phyloP scores from a whole-genome alignment of 2,797 vertebrate species.

The Peromyscus eremicus region DNA sequence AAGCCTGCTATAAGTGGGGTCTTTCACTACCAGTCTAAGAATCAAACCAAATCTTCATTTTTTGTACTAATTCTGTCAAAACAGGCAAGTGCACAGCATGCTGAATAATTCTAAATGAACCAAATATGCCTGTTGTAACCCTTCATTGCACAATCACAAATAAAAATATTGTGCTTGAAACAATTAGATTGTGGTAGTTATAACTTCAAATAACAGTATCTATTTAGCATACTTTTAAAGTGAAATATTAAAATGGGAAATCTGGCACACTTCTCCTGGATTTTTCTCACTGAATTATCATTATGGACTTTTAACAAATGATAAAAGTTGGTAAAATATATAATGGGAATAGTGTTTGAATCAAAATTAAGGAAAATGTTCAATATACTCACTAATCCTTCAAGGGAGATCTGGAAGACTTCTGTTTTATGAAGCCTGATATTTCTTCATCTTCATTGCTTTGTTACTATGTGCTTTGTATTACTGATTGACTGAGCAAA shows the following conservation, averaged over 20 bases:
- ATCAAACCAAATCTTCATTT: constrained; percentile 14
- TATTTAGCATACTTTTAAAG: constrained; percentile 62
- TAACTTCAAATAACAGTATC: constrained; percentile 69
- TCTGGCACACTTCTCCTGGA: constrained; percentile 60
- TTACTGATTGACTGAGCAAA: constrained; percentile 24
- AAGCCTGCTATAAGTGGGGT: too few species aligned
- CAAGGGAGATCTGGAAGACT: constrained; percentile 15
- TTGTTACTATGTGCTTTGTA: not conserved
- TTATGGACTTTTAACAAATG: constrained; percentile 78
- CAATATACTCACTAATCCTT: constrained; percentile 44
- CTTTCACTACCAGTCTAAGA: not conserved
- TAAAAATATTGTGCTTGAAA: constrained; percentile 46
- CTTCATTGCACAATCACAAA: constrained; percentile 39
- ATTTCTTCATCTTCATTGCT: constrained; percentile 1
- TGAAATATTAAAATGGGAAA: constrained; percentile 69
- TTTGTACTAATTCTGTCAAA: not conserved
- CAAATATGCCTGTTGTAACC: constrained; percentile 4
- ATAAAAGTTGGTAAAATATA: constrained; percentile 79
- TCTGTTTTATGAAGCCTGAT: not conserved
- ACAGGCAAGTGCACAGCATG: constrained; percentile 18
- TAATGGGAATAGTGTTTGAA: constrained; percentile 76
- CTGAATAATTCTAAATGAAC: not conserved
- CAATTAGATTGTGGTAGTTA: constrained; percentile 40
- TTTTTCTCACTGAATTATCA: constrained; percentile 77
- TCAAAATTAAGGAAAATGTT: constrained; percentile 74